Conservation (phyloP, 1,140 invertebrate genomes). For the Brachionus rotundiformis region DNA sequence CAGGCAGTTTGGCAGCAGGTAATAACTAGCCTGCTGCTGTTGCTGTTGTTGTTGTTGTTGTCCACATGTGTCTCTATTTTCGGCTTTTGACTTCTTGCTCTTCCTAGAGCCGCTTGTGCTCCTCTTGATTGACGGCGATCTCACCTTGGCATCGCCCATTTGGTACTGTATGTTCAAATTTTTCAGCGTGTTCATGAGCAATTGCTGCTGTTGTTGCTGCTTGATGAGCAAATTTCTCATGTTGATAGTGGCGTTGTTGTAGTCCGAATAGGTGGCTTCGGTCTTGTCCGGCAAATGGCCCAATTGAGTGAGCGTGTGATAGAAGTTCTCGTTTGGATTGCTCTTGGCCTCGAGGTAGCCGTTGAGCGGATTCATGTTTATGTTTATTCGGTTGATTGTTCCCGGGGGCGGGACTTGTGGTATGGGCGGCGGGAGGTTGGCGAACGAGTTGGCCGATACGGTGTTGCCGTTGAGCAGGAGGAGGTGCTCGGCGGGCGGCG, state of each 20-base stretch:
- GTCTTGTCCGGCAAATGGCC: background rate
- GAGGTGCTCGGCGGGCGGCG: conserved; percentile 18
- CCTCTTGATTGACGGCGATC: background rate
- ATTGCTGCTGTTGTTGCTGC: conserved; percentile 43
- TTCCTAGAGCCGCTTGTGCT: background rate
- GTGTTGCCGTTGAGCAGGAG: conserved; percentile 10
- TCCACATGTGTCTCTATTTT: background rate
- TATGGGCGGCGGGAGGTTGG: conserved; percentile 11
- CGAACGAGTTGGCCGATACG: background rate
- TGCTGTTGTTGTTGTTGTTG: background rate
- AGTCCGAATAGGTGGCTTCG: background rate
- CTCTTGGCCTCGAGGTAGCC: background rate
- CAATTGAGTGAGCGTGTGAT: conserved; percentile 28
- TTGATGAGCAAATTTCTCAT: conserved; percentile 24
- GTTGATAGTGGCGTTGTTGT: conserved; percentile 16
- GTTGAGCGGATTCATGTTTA: conserved; percentile 29
- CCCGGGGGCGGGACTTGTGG: conserved; percentile 18
- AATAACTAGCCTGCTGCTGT: conserved; percentile 40
- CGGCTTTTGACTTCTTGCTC: conserved; percentile 11
- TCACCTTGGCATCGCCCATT: background rate
- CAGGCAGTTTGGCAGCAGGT: conserved; percentile 29
- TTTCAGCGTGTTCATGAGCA: conserved; percentile 30
- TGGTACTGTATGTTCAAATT: conserved; percentile 10
- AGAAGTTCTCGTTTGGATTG: conserved; percentile 49
- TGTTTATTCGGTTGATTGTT: background rate